These are phyloP conservation scores for Dysmachus trigonus DNA, from an alignment of 2,888 invertebrate genomes.

Conservation along the genomic window DNA sequence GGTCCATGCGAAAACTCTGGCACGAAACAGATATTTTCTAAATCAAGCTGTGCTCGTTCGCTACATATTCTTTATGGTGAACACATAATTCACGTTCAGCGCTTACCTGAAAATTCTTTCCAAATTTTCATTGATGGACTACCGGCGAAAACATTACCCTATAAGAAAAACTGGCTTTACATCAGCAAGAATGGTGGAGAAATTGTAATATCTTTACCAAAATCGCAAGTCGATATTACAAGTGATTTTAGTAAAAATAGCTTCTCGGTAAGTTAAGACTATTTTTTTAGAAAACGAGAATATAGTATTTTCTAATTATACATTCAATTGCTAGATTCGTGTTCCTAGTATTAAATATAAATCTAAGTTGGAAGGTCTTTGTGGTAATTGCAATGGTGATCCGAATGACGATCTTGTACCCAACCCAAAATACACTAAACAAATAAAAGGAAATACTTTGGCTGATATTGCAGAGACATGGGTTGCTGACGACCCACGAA, in stretches of 20 bases:
- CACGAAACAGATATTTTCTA: constrained; percentile 38
- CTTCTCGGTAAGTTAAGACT: constrained; percentile 61
- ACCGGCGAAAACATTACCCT: constrained; percentile 63
- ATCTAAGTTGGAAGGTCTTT: constrained; percentile 80
- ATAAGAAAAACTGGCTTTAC: constrained; percentile 71
- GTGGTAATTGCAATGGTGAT: constrained; percentile 77
- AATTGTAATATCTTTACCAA: constrained; percentile 70
- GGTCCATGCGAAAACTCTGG: constrained; percentile 68
- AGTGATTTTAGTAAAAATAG: constrained; percentile 65
- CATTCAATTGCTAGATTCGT: constrained; percentile 63
- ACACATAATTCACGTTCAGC: constrained; percentile 70
- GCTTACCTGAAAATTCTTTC: constrained; percentile 60
- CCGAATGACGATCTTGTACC: constrained; percentile 68
- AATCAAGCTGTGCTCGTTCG: constrained; percentile 72
- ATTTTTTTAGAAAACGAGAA: neutral
- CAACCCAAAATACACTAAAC: constrained; percentile 62
- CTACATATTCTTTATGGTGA: constrained; percentile 74
- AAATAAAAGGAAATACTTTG: constrained; percentile 44
- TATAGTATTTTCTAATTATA: neutral
- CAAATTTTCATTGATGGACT: constrained; percentile 61
- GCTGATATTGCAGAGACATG: constrained; percentile 68
- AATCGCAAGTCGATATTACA: constrained; percentile 77
- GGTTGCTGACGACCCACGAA: constrained; percentile 66
- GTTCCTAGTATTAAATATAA: constrained; percentile 79
- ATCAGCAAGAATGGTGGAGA: constrained; percentile 70